Conservation (phyloP, 2,888 invertebrate genomes). For the Meghimatium bilineatum region DNA sequence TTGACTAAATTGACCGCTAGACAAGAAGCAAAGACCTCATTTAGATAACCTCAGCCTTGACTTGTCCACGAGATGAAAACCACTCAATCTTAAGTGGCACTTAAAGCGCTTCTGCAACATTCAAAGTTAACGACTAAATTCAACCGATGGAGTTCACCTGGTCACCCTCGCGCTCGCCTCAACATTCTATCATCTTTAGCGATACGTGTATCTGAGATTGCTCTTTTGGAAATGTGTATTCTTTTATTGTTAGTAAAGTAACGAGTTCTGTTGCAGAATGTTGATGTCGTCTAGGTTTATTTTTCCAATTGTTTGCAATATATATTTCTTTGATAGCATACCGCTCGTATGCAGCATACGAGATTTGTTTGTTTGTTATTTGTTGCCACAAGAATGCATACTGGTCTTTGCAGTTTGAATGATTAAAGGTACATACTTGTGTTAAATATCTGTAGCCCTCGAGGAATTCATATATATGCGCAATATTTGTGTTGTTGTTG, state of each 20-base stretch:
- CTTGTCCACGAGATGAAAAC: not conserved
- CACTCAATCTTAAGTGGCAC: conserved; percentile 18
- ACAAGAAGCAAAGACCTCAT: conserved; percentile 4
- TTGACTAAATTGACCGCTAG: conserved; percentile 19
- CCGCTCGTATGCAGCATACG: no score
- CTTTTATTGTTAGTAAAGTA: not conserved
- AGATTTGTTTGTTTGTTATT: no score
- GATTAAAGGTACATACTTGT: no score
- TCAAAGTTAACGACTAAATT: not conserved
- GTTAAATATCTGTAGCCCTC: no score
- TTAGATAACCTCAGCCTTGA: not conserved
- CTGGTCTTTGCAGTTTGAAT: no score
- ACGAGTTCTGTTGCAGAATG: not conserved
- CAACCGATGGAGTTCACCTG: not conserved
- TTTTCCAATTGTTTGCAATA: no score
- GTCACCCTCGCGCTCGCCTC: not conserved
- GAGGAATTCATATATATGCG: no score
- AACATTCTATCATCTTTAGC: not conserved
- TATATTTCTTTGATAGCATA: no score
- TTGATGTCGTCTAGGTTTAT: no score
- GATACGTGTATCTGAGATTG: not conserved
- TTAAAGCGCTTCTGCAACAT: not conserved
- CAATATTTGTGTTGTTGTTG: no score
- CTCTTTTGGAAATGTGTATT: not conserved
- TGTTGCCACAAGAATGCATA: no score